Percentiles rank a stretch among this genome's conserved stretches.
phyloP scores from a whole-genome alignment of 2,113 vertebrate genomes.

The Casuarius casuarius region DNA sequence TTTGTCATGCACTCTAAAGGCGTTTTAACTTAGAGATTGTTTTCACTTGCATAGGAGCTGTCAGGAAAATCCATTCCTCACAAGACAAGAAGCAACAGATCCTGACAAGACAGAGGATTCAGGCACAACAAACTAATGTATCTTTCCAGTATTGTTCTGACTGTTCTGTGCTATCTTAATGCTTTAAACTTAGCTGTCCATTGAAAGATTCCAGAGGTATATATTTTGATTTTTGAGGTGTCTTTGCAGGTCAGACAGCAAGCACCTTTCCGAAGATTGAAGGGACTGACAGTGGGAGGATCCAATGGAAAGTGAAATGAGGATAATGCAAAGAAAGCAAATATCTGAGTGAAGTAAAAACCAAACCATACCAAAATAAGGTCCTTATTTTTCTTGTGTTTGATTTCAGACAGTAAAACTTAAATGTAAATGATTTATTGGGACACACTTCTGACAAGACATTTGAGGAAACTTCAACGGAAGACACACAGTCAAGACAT shows the following conservation, averaged over 20 bases:
- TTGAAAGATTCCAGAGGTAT: neutral
- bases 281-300: neutral
- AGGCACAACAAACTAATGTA: neutral
- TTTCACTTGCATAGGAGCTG: conserved; percentile 49
- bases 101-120: conserved; percentile 4
- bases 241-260: neutral
- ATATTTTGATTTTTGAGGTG: neutral
- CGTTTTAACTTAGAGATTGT: conserved; percentile 59
- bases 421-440: neutral
- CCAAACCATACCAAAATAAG: neutral
- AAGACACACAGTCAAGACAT: neutral
- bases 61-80: conserved; percentile 49
- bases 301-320: neutral
- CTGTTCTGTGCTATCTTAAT: neutral
- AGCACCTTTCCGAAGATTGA: neutral
- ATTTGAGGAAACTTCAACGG: neutral
- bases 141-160: neutral
- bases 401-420: neutral
- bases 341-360: neutral
- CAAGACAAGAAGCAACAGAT: conserved; percentile 11
- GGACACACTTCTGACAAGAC: neutral
- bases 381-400: neutral
- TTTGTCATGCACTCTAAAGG: conserved; percentile 34
- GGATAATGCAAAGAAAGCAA: neutral
- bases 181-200: neutral